These are phyloP conservation scores for Cardiocondyla obscurior DNA, from an alignment of 1,140 invertebrate genomes.

Conservation along the genomic window DNA sequence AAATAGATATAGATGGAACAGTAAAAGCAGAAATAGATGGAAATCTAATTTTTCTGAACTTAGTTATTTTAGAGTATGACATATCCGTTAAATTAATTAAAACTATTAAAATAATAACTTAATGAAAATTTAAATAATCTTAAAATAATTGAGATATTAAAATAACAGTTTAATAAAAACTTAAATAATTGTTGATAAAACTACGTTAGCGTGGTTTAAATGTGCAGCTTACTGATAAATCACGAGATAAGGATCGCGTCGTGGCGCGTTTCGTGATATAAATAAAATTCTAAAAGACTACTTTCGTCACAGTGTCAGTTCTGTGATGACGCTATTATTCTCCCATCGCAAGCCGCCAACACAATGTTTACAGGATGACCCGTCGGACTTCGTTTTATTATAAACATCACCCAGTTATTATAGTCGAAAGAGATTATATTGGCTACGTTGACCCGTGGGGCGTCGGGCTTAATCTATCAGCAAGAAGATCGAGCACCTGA, in stretches of 20 bases:
- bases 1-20: too few species aligned
- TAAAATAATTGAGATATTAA: too few species aligned
- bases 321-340: slow-evolving; percentile 9
- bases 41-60: background rate
- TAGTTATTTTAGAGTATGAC: background rate
- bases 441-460: slow-evolving; percentile 2
- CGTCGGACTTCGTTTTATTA: slow-evolving; percentile 34
- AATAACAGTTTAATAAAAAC: background rate
- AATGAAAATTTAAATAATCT: background rate
- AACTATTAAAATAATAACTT: background rate
- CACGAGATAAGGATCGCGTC: background rate
- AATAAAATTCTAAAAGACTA: slow-evolving; percentile 17
- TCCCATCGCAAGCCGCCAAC: background rate
- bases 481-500: slow-evolving; percentile 42
- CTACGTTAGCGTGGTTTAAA: background rate
- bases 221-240: background rate
- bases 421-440: slow-evolving; percentile 28
- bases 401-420: slow-evolving; percentile 25
- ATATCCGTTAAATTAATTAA: too few species aligned
- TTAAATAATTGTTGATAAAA: background rate
- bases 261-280: background rate
- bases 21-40: background rate
- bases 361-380: slow-evolving; percentile 3
- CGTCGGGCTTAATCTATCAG: slow-evolving; percentile 46
- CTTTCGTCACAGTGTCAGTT: background rate